Conservation (phyloP, 2,797 vertebrate genomes). For the Syngnathus rostellatus region DNA sequence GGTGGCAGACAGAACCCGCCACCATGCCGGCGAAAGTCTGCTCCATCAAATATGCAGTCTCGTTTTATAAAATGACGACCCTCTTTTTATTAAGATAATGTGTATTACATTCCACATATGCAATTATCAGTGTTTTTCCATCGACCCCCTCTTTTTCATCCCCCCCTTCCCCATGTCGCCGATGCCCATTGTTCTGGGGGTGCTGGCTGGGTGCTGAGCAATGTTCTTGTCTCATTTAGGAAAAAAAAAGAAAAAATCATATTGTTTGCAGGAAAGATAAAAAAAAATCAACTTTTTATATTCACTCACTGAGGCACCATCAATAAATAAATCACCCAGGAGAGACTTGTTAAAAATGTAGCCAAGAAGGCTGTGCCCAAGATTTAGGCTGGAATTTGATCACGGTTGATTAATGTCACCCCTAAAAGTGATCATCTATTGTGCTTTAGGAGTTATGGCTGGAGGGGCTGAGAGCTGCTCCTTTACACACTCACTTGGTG, state of each 20-base stretch:
- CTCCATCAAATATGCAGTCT: background rate
- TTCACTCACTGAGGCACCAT: background rate
- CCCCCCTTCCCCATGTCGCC: constrained; percentile 25
- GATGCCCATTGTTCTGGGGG: constrained; percentile 70
- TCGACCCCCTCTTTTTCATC: constrained; percentile 27
- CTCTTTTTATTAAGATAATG: background rate
- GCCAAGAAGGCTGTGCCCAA: constrained; percentile 11
- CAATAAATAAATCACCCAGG: background rate
- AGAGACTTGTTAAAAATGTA: constrained; percentile 8
- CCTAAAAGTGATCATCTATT: constrained; percentile 52
- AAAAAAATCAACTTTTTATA: background rate
- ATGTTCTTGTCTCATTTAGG: constrained; percentile 16
- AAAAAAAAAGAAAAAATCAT: background rate
- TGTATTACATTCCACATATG: background rate
- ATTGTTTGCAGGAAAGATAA: background rate
- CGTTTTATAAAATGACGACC: background rate
- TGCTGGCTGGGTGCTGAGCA: constrained; percentile 24
- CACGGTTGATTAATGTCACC: constrained; percentile 55
- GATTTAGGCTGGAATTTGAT: constrained; percentile 33
- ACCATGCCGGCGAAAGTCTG: constrained; percentile 11
- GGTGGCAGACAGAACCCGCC: constrained; percentile 55
- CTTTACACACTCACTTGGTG: constrained; percentile 17
- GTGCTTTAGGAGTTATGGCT: constrained; percentile 36
- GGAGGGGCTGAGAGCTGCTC: constrained; percentile 31
- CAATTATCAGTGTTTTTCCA: constrained; percentile 14